phyloP scores from a whole-genome alignment of 2,797 vertebrate genomes.

The Myripristis jacobus region DNA sequence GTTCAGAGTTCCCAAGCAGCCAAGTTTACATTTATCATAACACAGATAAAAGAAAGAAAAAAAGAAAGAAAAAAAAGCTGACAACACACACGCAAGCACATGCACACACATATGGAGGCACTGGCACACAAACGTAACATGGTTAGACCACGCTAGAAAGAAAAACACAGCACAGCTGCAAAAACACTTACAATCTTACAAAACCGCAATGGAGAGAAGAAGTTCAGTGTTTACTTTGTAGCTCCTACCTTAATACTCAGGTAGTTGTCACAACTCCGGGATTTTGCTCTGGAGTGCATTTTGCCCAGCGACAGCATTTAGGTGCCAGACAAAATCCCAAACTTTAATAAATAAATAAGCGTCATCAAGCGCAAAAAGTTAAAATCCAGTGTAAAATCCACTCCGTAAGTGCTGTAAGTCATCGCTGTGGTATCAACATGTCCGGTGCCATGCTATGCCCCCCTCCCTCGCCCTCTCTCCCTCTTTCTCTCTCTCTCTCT shows the following conservation, averaged over 20 bases:
- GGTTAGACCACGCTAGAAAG: neutral
- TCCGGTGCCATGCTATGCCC: constrained; percentile 32
- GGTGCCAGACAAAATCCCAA: constrained; percentile 45
- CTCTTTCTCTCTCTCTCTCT: constrained; percentile 37
- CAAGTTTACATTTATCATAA: neutral
- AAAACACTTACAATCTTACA: neutral
- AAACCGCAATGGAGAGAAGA: neutral
- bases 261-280: constrained; percentile 85
- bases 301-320: constrained; percentile 77
- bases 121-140: neutral
- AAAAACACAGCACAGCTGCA: neutral
- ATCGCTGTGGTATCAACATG: constrained; percentile 61
- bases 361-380: constrained; percentile 40
- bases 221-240: constrained; percentile 1
- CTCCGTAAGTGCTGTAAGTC: constrained; percentile 55
- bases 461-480: neutral
- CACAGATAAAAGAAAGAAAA: no score
- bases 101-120: neutral
- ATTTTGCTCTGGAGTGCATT: constrained; percentile 86
- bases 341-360: constrained; percentile 49
- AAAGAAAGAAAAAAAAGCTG: neutral
- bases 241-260: constrained; percentile 86
- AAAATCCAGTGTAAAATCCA: constrained; percentile 59
- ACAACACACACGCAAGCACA: neutral
- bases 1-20: neutral